These are phyloP conservation scores for Troides aeacus DNA, from an alignment of 2,888 invertebrate genomes.

Conservation along the genomic window DNA sequence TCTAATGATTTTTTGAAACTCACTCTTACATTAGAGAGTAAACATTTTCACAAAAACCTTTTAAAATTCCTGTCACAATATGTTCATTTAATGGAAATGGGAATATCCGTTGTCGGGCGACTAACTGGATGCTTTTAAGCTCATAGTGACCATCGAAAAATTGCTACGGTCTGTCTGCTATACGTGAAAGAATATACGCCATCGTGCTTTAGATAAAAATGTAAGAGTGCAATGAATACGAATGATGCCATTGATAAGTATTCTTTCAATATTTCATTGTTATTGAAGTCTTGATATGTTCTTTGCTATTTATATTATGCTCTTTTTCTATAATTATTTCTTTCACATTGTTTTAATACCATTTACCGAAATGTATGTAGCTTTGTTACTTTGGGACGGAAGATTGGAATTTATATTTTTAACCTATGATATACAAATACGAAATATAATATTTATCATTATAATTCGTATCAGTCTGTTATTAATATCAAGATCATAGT, in stretches of 20 bases:
- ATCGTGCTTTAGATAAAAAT: not conserved
- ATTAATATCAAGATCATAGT: too few species aligned
- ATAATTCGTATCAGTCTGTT: too few species aligned
- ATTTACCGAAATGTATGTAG: too few species aligned
- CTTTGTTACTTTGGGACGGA: too few species aligned
- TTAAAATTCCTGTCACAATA: slow-evolving; percentile 8
- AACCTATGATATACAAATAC: too few species aligned
- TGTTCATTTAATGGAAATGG: slow-evolving; percentile 8
- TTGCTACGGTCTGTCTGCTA: not conserved
- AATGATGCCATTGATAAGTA: not conserved
- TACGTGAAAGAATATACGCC: not conserved
- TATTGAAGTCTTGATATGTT: not conserved
- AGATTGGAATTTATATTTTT: not conserved
- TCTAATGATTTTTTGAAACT: not conserved
- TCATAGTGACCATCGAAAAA: slow-evolving; percentile 8
- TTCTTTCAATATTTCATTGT: not conserved
- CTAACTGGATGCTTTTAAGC: slow-evolving; percentile 8
- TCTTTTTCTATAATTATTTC: too few species aligned
- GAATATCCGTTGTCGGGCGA: not conserved
- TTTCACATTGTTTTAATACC: too few species aligned
- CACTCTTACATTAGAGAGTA: not conserved
- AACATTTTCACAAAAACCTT: not conserved
- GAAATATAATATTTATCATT: too few species aligned
- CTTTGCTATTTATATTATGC: not conserved
- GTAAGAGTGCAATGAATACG: not conserved